Base-by-base conservation (phyloP, 2,797 vertebrate species). In the Lateolabrax maculatus region DNA sequence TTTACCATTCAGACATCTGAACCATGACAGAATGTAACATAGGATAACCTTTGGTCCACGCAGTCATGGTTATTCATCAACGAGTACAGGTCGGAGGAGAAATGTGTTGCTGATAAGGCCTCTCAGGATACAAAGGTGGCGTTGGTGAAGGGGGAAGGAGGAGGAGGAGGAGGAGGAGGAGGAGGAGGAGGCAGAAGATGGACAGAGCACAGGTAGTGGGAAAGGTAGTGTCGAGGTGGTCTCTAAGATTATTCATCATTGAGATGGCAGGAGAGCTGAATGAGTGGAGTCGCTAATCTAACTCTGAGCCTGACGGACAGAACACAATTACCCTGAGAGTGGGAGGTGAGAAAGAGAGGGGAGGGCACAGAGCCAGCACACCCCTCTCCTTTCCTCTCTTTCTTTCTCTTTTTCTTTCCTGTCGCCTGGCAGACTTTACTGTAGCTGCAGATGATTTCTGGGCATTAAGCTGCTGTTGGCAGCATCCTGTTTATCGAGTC, bases 231-330 rank as follows among this genome's bases (percentile, higher is more conserved):
- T 67, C 16, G 78, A 75, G 78, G 77, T 84, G 72, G 55, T 75
- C 71, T 88, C 43, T 86, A 71, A 89, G 88, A 87, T 90, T 80
- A 82, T 88, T 91, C 87, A 90, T 92, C 90, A 91, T 81, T 87
- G 83, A 87, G 84, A 93, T 84, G 88, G 91, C 73, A 81, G 87
- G 61, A 88, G 77, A 87, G 83, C 79, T 75, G 81, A 88, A 90
- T 71, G 81, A 90, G 84, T 84, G 77, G 78, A 88, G 87, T 52
- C n/a, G 51, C 86, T 91, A 90, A 93, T 91, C 84, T 91, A 86
- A 89, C 84, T 81, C 79, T 88, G 87, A 92, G 90, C 90, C 90
- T 93, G 91, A 93, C 89, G 90, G 92, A 93, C 91, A 74, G 92
- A 89, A 90, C 77, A 82, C 90, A 92, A 90, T 92, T 92, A 92